Conservation (phyloP, 2,797 vertebrate species). For the Merluccius polli region DNA sequence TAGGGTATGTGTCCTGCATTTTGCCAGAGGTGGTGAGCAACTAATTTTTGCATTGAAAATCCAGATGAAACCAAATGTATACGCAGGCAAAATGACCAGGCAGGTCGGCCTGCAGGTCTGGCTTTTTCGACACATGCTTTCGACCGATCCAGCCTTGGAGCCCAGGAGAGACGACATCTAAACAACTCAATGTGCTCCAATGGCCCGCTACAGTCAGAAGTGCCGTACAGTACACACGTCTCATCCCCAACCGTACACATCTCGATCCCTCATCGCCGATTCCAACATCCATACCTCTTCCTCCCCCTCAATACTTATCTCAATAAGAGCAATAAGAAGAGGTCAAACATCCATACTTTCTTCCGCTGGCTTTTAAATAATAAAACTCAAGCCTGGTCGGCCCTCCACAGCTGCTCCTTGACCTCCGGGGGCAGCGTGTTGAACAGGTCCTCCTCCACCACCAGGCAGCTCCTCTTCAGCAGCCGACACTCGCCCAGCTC, state of each 20-base stretch:
- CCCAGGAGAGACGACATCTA: neutral
- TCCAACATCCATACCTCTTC: neutral
- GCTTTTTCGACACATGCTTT: neutral
- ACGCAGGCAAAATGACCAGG: neutral
- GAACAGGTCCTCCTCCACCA: slow-evolving; percentile 97
- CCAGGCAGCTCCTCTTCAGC: slow-evolving; percentile 87
- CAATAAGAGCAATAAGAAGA: neutral
- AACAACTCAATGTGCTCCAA: no score
- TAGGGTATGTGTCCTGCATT: no score
- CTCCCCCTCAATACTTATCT: neutral
- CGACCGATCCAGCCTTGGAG: neutral
- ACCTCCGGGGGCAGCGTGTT: slow-evolving; percentile 91
- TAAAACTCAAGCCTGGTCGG: slow-evolving; percentile 82
- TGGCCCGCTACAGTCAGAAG: neutral
- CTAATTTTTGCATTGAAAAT: neutral
- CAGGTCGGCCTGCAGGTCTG: neutral
- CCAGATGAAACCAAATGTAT: neutral
- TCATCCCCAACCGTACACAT: neutral
- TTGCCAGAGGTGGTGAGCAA: neutral
- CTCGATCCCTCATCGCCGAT: neutral
- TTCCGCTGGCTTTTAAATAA: neutral
- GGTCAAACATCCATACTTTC: neutral
- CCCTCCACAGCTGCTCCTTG: slow-evolving; percentile 93
- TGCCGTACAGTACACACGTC: neutral
- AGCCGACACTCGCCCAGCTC: slow-evolving; percentile 93